Evolutionary conservation across 2,888 invertebrate species (phyloP), one percentile per base, ranked within the genome.

Genomic region (Trachelus tabidus): DNA sequence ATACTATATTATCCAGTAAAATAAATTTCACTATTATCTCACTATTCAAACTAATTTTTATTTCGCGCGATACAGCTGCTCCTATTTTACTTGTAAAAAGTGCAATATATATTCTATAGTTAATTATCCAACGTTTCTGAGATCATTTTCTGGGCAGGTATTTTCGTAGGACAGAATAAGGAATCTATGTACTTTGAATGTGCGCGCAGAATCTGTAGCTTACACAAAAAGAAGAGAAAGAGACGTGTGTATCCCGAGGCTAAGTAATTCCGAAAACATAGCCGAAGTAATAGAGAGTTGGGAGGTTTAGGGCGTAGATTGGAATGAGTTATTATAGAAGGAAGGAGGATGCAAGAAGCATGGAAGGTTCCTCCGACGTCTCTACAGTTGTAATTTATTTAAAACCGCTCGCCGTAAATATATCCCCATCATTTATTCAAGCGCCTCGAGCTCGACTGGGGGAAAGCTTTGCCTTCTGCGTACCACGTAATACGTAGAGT

Each of bases 351-450:
- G 81, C 33, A 30, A 69, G 75, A 73, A 68, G 35, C 40, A 71
- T 40, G 75, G 71, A 73, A 73, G 74, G 74, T 86, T 85, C 83
- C 85, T 86, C 88, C 86, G 87, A 85, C 88, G 89, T 89, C 90
- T 89, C 89, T 88, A 88, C 89, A 87, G 88, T 87, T 90, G 90
- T 90, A 90, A 90, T 90, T 90, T 90, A 91, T 91, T 91, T 90
- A 91, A 91, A 91, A 90, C 89, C 88, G 88, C 90, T 89, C 89
- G 87, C 89, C 90, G 90, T 90, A 91, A 91, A 91, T 90, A 91
- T 90, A 90, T 90, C 90, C 89, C 88, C 87, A 89, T 91, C 86
- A 90, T 88, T 91, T 91, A 91, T 91, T 91, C 91, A 91, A 84
- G 79, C 83, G 85, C 79, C 79, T 73, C 69, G 34, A 79, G 40